Base-by-base conservation (phyloP, 1,140 invertebrate species). In the Sitophilus oryzae region DNA sequence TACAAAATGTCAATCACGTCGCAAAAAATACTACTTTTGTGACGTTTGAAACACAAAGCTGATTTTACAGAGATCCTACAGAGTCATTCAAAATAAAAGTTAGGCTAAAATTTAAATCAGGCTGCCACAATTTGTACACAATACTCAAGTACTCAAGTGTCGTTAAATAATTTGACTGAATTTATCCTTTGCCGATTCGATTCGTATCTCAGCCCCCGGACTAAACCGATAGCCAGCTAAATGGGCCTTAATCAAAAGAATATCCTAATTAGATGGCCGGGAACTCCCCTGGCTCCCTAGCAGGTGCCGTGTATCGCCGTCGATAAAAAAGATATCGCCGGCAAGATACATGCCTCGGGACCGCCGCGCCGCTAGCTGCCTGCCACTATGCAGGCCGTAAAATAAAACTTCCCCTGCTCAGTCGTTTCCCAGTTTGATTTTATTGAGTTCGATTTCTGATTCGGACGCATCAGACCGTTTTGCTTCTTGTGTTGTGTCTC, bases 191-290 rank as follows among this genome's bases (percentile, higher is more conserved):
- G n/a, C n/a, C n/a, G n/a, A n/a, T n/a, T n/a, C n/a, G n/a, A n/a
- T n/a, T n/a, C n/a, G n/a, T n/a, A n/a, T n/a, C n/a, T 49, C n/a
- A 18, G 35, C 14, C 16, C 38, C 34, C 53, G 0, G 8, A 56
- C 53, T 56, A 56, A 56, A 20, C 20, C 44, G 25, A 54, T 54
- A 11, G 30, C 21, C 16, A 10, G 2, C 23, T 23, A 38, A 57
- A 57, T 44, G 30, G 55, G 55, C 47, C 48, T 52, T 57, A 57
- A 57, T 57, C 55, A 57, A 57, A 57, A 45, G 55, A 57, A 57
- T 57, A 57, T 52, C 55, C 55, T 57, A 57, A 57, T 57, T 57
- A 57, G 55, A 57, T 57, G 55, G 55, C 55, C 54, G 46, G 47
- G 48, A 57, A 57, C 55, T 57, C 55, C 55, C 55, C 23, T 11